Evolutionary conservation across 2,113 vertebrate genomes (phyloP), one percentile per base, ranked within the genome.

Genomic region (Daphoenositta chrysoptera): DNA sequence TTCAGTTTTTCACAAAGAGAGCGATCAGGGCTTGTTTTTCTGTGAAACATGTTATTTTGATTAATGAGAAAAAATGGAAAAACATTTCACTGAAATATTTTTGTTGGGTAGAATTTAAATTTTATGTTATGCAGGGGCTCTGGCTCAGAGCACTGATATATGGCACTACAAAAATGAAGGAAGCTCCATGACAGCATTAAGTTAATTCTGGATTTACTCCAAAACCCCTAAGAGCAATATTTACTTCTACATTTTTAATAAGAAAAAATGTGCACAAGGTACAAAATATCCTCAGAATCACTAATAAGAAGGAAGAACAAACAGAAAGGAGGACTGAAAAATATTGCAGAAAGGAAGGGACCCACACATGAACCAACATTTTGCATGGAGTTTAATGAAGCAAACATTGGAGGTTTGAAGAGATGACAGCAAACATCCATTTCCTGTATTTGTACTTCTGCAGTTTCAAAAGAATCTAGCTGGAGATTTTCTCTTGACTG

Each of bases 171-270:
- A 68, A 97, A 94, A 92, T 83, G 89, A 96, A 93, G 86, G 91
- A 95, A 93, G 82, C 87, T 94, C 60, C 77, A 47, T 93, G 92
- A 92, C 92, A 93, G 90, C 82, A 33, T 84, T 68, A 94, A 90
- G 65, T 91, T 94, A 88, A 94, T 93, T 97, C 76, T 90, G 93
- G 93, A 95, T 95, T 94, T 90, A 77, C 31, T 90, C 87, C 76
- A 86, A 87, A 95, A 81, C 83, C 56, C 71, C 76, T 44, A 77
- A 78, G 16, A 94, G 76, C 68, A 90, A 88, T 95, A 80, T 95
- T 96, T 96, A 93, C 85, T 77, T 69, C 71, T 75, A 51, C 83
- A 86, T 90, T 90, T 96, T 92, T 92, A 96, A 95, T 83, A 85
- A 77, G 70, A 80, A 94, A 95, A 91, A 92, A 90, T 90, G 79